These are phyloP conservation scores for Nebria brevicollis DNA, from an alignment of 2,888 invertebrate genomes.

Conservation along the genomic window DNA sequence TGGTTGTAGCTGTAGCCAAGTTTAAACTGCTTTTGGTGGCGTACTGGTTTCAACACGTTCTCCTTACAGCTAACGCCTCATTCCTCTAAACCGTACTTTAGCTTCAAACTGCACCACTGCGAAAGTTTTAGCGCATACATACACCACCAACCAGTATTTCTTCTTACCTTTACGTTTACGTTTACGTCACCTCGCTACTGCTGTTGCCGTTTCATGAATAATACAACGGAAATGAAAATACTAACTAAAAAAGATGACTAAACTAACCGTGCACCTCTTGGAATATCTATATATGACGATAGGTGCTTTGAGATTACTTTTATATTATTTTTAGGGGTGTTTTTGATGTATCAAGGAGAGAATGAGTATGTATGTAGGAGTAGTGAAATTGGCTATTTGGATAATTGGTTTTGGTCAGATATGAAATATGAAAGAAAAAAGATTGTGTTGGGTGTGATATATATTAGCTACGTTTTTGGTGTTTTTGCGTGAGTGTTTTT, in stretches of 20 bases:
- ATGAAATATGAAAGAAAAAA: no score
- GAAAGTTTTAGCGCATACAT: background rate
- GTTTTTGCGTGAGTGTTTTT: no score
- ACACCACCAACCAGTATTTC: background rate
- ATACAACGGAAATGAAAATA: background rate
- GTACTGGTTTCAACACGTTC: background rate
- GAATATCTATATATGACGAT: background rate
- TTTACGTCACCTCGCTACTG: background rate
- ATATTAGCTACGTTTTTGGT: no score
- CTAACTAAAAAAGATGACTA: background rate
- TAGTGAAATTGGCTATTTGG: no score
- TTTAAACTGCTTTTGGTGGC: background rate
- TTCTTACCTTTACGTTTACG: background rate
- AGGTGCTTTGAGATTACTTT: no score
- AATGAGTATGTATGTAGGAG: no score
- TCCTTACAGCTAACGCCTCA: background rate
- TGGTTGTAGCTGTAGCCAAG: background rate
- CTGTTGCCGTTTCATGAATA: background rate
- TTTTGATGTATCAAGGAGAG: no score
- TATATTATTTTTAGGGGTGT: no score
- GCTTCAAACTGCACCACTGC: background rate
- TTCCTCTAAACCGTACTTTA: background rate
- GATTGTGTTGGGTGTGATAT: no score
- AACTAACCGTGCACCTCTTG: background rate
- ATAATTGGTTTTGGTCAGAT: no score